Percentiles rank a stretch among this genome's conserved stretches.
Evolutionary conservation across 2,113 vertebrate species (phyloP).

Genomic region (Collichthys lucidus): DNA sequence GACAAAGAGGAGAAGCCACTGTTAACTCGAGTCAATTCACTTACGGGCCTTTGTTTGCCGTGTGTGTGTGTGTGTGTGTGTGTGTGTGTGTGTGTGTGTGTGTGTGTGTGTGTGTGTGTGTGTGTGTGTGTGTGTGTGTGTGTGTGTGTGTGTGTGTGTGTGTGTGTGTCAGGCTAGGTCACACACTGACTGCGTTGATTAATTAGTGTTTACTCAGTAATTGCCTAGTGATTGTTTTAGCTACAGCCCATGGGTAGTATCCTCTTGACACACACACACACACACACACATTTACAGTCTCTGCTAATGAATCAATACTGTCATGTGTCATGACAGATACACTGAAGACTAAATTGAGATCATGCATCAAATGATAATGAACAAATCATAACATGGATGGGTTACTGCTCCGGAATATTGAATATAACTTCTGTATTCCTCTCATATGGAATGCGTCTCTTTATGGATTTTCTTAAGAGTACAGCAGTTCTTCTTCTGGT

Average conservation of each 20-base stretch:
- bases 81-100: not conserved
- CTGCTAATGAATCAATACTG: conserved; percentile 56
- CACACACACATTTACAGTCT: conserved; percentile 37
- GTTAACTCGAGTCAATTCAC: conserved; percentile 14
- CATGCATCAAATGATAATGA: conserved; percentile 61
- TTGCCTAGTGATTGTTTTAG: conserved; percentile 71
- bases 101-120: not conserved
- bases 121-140: no score
- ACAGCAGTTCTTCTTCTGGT: conserved; percentile 3
- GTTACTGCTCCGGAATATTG: not conserved
- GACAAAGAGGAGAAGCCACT: conserved; percentile 9
- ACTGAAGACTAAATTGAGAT: conserved; percentile 42
- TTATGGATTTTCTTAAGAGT: conserved; percentile 16
- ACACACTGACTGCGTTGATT: conserved; percentile 62
- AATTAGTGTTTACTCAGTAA: conserved; percentile 81
- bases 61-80: no score
- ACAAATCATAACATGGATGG: conserved; percentile 32
- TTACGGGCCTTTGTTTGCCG: conserved; percentile 22
- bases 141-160: no score
- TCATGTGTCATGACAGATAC: conserved; percentile 42
- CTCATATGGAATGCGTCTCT: accelerated
- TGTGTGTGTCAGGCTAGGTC: conserved; percentile 29
- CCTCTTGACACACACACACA: conserved; percentile 35
- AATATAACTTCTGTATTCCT: conserved; percentile 11
- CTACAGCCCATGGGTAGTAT: conserved; percentile 48